Conservation (phyloP, 2,113 vertebrate species). For the Takifugu flavidus region DNA sequence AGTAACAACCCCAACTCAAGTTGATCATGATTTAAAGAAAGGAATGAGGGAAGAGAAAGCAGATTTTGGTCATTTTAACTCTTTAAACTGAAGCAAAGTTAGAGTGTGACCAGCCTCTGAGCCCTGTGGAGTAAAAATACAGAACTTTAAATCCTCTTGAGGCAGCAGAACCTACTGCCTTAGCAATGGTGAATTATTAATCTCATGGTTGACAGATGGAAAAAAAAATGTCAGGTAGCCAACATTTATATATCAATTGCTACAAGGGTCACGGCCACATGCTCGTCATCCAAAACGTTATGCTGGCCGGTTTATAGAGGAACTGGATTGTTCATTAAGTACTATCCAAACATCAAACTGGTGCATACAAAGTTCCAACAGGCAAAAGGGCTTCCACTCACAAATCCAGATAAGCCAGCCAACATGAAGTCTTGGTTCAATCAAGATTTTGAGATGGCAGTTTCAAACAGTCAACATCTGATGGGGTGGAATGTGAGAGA, state of each 20-base stretch:
- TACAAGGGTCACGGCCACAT: conserved; percentile 21
- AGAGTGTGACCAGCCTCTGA: conserved; percentile 41
- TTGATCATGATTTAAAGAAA: conserved; percentile 60
- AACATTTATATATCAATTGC: conserved; percentile 43
- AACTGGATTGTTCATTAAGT: conserved; percentile 2
- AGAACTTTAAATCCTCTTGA: conserved; percentile 23
- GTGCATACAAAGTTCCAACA: conserved; percentile 2
- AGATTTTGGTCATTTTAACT: conserved; percentile 78
- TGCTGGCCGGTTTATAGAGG: neutral
- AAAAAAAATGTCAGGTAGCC: conserved; percentile 44
- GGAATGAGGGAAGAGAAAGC: conserved; percentile 21
- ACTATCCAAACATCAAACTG: conserved; percentile 2
- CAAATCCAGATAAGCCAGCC: conserved; percentile 1
- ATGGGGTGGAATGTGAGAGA: conserved; percentile 23
- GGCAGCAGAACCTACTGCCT: conserved; percentile 36
- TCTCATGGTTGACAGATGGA: conserved; percentile 26
- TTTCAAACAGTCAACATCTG: conserved; percentile 18
- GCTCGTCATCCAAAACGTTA: conserved; percentile 5
- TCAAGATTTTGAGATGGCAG: conserved; percentile 4
- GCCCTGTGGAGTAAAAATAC: conserved; percentile 28
- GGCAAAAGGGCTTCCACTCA: conserved; percentile 11
- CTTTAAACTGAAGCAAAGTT: conserved; percentile 61
- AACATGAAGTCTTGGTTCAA: conserved; percentile 8
- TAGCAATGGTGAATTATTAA: conserved; percentile 57
- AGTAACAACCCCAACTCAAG: conserved; percentile 79